phyloP scores from a whole-genome alignment of 2,113 vertebrate genomes.

The Pituophis catenifer region DNA sequence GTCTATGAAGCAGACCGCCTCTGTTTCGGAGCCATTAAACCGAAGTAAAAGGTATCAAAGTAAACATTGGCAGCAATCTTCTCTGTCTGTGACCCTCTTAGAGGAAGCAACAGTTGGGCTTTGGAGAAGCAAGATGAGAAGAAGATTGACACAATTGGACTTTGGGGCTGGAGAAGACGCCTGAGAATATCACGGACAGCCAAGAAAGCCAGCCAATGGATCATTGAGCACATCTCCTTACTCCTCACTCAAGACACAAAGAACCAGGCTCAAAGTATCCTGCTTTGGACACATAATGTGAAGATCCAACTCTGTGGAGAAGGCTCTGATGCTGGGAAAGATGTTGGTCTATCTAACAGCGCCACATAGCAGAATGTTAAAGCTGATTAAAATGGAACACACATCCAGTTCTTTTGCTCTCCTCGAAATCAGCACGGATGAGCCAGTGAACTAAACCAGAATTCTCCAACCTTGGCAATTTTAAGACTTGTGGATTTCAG shows the following conservation, averaged over 20 bases:
- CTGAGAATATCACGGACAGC: background rate
- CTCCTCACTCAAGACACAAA: background rate
- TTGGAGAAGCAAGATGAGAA: background rate
- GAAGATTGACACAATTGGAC: background rate
- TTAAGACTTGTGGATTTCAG: background rate
- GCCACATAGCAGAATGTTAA: background rate
- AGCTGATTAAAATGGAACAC: background rate
- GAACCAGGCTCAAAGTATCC: background rate
- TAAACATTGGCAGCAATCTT: background rate
- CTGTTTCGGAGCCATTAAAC: background rate
- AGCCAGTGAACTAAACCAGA: background rate
- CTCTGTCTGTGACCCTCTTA: background rate
- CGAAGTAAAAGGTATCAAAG: background rate
- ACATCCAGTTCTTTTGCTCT: background rate
- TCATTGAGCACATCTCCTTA: background rate
- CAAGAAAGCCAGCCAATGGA: background rate
- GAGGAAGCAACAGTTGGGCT: background rate
- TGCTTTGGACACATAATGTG: background rate
- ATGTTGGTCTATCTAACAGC: background rate
- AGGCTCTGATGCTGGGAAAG: background rate
- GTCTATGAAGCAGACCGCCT: background rate
- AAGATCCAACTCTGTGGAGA: background rate
- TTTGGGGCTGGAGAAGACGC: background rate
- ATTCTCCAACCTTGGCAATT: background rate
- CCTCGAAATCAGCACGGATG: background rate